Conservation (phyloP, 2,113 vertebrate genomes). For the Pollachius pollachius region DNA sequence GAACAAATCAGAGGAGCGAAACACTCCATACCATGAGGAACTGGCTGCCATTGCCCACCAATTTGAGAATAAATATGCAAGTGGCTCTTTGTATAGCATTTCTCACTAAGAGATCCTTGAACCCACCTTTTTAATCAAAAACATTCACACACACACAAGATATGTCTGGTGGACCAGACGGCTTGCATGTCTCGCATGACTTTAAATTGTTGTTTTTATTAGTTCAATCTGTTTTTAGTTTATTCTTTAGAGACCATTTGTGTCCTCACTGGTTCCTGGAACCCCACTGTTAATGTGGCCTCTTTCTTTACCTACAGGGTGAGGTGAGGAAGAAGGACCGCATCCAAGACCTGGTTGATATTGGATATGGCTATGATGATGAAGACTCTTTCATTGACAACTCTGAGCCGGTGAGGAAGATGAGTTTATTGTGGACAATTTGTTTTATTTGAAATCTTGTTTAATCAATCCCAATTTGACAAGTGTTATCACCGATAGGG, state of each 20-base stretch:
- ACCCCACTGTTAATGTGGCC: background rate
- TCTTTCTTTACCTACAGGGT: constrained; percentile 66
- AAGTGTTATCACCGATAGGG: no score
- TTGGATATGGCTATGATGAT: constrained; percentile 94
- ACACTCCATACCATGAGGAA: constrained; percentile 77
- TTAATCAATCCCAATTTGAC: no score
- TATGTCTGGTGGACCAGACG: background rate
- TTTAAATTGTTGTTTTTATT: no score
- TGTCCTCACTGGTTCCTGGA: no score
- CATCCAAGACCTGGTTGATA: constrained; percentile 91
- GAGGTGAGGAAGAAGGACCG: constrained; percentile 81
- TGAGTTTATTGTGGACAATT: background rate
- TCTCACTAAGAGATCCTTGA: background rate
- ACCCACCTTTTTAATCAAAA: background rate
- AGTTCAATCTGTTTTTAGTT: no score
- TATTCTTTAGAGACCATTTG: background rate
- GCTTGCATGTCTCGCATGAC: background rate
- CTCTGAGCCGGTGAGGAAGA: constrained; percentile 88
- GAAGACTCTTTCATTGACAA: constrained; percentile 98
- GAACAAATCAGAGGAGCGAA: constrained; percentile 55
- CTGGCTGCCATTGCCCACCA: constrained; percentile 77
- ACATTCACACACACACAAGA: background rate
- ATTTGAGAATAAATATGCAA: constrained; percentile 90
- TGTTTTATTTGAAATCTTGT: background rate
- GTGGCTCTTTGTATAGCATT: constrained; percentile 29